These are phyloP conservation scores for Eupristina koningsbergeri DNA, from an alignment of 1,140 invertebrate genomes.

Conservation along the genomic window DNA sequence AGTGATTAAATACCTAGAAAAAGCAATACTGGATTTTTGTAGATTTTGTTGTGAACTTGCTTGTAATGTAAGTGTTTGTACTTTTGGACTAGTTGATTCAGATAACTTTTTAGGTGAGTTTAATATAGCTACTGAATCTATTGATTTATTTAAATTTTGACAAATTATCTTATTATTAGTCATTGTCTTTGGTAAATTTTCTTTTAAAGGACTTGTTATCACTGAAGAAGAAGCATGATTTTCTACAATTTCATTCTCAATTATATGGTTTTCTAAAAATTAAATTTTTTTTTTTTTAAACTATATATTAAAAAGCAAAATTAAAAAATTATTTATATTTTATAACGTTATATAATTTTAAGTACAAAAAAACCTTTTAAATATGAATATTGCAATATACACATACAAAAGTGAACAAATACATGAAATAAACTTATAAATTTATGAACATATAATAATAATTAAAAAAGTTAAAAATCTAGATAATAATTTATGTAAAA, in stretches of 20 bases:
- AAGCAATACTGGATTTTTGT: not conserved
- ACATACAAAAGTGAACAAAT: not conserved
- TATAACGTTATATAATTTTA: not conserved
- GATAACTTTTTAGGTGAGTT: conserved; percentile 47
- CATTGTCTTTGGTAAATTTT: conserved; percentile 51
- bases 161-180: conserved; percentile 53
- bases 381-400: no score
- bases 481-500: no score
- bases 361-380: not conserved
- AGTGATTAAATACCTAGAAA: not conserved
- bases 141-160: conserved; percentile 53
- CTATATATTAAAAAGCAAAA: not conserved
- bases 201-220: conserved; percentile 60
- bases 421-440: no score
- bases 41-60: conserved; percentile 54
- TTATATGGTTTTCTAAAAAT: no score
- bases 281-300: not conserved
- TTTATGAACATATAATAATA: no score
- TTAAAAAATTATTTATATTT: not conserved
- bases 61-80: conserved; percentile 51
- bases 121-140: not conserved
- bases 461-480: no score
- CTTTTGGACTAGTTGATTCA: conserved; percentile 55
- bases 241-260: not conserved
- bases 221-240: conserved; percentile 38